Conservation (phyloP, 2,888 invertebrate genomes). For the Seira musarum region DNA sequence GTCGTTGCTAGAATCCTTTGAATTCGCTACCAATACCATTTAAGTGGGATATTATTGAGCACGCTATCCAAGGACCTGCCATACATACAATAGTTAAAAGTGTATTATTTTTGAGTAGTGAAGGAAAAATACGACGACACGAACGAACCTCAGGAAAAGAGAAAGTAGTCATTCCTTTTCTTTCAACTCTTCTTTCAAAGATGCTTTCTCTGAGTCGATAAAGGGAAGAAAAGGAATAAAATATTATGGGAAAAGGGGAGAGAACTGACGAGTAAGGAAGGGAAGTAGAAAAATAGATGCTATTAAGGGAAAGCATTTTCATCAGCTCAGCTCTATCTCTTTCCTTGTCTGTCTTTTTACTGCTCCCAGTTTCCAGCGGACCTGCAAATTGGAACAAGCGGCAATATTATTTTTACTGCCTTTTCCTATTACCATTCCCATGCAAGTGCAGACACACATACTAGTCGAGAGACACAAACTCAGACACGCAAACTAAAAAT, state of each 20-base stretch:
- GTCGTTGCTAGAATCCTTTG: too few relatives aligned
- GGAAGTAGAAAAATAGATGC: conserved; percentile 49
- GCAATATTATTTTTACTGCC: conserved; percentile 42
- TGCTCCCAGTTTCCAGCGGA: conserved; percentile 26
- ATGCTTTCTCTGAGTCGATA: conserved; percentile 16
- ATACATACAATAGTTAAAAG: too few relatives aligned
- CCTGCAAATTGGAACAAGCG: conserved; percentile 56
- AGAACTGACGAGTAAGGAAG: conserved; percentile 17
- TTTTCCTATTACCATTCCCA: not conserved
- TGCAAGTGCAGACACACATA: not conserved
- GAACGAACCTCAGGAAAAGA: not conserved
- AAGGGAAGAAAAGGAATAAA: conserved; percentile 23
- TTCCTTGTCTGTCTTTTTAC: conserved; percentile 21
- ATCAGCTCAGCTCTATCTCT: conserved; percentile 29
- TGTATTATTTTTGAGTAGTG: too few relatives aligned
- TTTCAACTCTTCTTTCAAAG: conserved; percentile 11
- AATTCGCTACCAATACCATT: too few relatives aligned
- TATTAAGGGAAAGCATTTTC: conserved; percentile 54
- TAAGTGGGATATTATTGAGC: too few relatives aligned
- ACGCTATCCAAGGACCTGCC: too few relatives aligned
- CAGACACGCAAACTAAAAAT: not conserved
- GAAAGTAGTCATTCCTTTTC: conserved; percentile 39
- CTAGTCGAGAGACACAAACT: conserved; percentile 14
- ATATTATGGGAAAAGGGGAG: conserved; percentile 21
- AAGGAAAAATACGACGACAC: not conserved